Evolutionary conservation across 2,113 vertebrate species (phyloP).

Genomic region (Chloropsis cyanopogon): DNA sequence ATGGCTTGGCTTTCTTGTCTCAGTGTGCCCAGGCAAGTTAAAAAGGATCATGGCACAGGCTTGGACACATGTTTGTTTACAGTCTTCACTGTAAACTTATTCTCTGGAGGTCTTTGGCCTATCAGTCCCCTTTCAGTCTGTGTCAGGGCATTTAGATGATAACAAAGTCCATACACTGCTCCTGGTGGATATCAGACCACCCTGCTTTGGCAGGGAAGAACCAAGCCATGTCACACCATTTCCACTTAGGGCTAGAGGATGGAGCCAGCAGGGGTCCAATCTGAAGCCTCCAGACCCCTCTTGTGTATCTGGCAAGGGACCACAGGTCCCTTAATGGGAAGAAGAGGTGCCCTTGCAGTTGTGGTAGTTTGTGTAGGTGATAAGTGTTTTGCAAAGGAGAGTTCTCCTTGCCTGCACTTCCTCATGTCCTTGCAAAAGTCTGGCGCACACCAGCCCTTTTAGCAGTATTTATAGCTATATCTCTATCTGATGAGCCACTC

Average conservation of each 20-base stretch:
- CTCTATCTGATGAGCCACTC: constrained; percentile 48
- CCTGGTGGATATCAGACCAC: neutral
- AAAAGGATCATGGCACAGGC: neutral
- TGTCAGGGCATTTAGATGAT: neutral
- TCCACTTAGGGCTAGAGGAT: neutral
- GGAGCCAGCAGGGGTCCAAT: rapidly evolving
- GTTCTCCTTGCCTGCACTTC: neutral
- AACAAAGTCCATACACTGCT: neutral
- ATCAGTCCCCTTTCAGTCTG: neutral
- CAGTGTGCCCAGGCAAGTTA: neutral
- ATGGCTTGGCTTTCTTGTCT: neutral
- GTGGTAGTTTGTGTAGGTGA: neutral
- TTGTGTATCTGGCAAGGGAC: neutral
- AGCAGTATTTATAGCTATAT: constrained; percentile 43
- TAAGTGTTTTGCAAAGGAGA: neutral
- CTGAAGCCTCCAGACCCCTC: neutral
- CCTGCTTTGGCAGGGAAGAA: neutral
- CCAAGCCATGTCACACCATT: neutral
- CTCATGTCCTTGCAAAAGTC: neutral
- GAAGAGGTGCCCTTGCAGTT: neutral
- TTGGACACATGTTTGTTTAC: neutral
- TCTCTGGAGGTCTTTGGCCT: neutral
- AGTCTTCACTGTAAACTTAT: neutral
- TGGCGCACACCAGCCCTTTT: neutral
- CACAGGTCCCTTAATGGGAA: neutral